These are phyloP conservation scores for Alviniconcha strummeri DNA, from an alignment of 2,888 invertebrate genomes.

Conservation along the genomic window DNA sequence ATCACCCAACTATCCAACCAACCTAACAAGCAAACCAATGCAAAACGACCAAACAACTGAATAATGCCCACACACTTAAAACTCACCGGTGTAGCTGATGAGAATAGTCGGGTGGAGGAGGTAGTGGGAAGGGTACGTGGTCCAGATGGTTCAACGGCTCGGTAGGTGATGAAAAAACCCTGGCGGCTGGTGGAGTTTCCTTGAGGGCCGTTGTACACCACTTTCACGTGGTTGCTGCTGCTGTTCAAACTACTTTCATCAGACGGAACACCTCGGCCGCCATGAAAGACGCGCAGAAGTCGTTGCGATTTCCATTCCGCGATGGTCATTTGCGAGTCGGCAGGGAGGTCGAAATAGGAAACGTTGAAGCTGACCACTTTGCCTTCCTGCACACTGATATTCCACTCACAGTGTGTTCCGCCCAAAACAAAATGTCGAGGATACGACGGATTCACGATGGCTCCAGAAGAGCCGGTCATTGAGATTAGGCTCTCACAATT, in stretches of 20 bases:
- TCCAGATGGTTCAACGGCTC: background rate
- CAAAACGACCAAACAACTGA: background rate
- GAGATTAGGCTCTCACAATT: constrained; percentile 18
- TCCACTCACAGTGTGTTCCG: constrained; percentile 27
- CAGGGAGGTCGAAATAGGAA: constrained; percentile 8
- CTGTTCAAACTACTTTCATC: background rate
- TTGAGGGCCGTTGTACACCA: constrained; percentile 18
- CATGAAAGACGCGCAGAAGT: background rate
- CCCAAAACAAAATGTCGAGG: background rate
- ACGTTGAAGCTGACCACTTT: background rate
- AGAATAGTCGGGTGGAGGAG: background rate
- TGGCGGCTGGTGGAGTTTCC: background rate
- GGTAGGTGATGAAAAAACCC: constrained; percentile 32
- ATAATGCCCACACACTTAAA: background rate
- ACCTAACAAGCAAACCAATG: background rate
- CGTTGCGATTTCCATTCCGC: background rate
- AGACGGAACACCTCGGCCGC: background rate
- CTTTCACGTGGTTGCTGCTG: constrained; percentile 5
- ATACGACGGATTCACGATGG: constrained; percentile 29
- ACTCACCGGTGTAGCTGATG: background rate
- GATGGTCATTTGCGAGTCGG: background rate
- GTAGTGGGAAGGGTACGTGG: background rate
- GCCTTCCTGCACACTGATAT: constrained; percentile 5
- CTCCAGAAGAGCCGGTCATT: constrained; percentile 15
- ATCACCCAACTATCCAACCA: background rate